These are phyloP conservation scores for Prunella fulvescens DNA, from an alignment of 2,113 vertebrate genomes.

Conservation along the genomic window DNA sequence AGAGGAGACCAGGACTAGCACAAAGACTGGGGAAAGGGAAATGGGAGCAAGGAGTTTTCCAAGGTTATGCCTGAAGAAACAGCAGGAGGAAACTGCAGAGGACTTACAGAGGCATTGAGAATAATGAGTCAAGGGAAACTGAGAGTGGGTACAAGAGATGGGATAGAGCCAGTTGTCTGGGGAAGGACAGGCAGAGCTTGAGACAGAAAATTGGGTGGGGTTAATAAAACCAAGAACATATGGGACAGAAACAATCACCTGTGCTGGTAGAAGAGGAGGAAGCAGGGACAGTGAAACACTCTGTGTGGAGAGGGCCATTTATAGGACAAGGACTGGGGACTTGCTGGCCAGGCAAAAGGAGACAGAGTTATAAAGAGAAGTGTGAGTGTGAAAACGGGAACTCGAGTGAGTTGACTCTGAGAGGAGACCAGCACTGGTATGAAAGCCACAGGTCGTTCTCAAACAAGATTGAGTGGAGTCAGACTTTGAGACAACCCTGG, in stretches of 20 bases:
- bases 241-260: not conserved
- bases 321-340: not conserved
- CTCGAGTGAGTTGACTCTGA: not conserved
- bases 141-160: rapidly evolving
- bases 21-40: not conserved
- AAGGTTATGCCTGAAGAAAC: not conserved
- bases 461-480: not conserved
- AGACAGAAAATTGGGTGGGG: not conserved
- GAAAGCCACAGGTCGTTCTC: not conserved
- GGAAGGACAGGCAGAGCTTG: not conserved
- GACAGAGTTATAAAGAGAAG: not conserved
- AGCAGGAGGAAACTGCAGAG: not conserved
- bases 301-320: not conserved
- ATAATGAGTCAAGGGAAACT: not conserved
- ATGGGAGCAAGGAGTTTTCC: not conserved
- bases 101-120: not conserved
- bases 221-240: not conserved
- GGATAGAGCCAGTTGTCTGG: not conserved
- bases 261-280: not conserved
- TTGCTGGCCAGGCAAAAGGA: not conserved
- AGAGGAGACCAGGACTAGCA: not conserved
- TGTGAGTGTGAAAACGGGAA: not conserved
- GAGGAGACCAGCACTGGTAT: not conserved
- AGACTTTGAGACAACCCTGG: not conserved
- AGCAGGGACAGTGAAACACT: not conserved